phyloP scores from a whole-genome alignment of 2,797 vertebrate species.

The Otolemur crassicaudatus region DNA sequence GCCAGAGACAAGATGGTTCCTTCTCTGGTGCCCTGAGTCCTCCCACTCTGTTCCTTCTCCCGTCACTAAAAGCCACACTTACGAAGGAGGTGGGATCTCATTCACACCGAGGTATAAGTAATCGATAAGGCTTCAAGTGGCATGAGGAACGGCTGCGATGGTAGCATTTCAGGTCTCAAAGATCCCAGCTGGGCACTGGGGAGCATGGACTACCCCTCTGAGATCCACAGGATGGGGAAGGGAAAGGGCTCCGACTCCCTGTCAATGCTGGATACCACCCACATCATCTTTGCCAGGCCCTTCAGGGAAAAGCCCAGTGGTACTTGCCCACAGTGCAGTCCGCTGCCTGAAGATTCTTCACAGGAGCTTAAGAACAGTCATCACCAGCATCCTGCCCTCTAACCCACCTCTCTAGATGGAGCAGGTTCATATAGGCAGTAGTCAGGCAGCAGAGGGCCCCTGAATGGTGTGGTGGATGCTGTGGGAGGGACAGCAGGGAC shows the following conservation, averaged over 20 bases:
- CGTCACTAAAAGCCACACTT: background rate
- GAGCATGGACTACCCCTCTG: background rate
- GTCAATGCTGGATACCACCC: too few relatives aligned
- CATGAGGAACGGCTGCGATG: background rate
- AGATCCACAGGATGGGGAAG: background rate
- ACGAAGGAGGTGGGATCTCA: too few relatives aligned
- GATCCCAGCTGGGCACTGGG: background rate
- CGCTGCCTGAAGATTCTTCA: background rate
- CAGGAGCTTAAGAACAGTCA: too few relatives aligned
- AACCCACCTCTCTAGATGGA: background rate
- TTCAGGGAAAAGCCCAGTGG: background rate
- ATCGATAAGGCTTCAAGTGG: background rate
- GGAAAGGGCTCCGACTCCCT: background rate
- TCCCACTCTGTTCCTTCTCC: accelerated
- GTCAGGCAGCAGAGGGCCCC: background rate
- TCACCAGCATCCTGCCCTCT: accelerated
- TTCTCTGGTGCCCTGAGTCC: background rate
- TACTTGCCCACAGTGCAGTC: accelerated
- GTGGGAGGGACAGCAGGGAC: accelerated
- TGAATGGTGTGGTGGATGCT: background rate
- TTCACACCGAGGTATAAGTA: background rate
- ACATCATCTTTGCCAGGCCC: background rate
- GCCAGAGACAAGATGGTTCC: background rate
- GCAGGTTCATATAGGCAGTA: background rate
- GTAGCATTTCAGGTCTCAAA: background rate